Evolutionary conservation across 1,140 invertebrate genomes (phyloP).

Genomic region (Drosophila dunni): DNA sequence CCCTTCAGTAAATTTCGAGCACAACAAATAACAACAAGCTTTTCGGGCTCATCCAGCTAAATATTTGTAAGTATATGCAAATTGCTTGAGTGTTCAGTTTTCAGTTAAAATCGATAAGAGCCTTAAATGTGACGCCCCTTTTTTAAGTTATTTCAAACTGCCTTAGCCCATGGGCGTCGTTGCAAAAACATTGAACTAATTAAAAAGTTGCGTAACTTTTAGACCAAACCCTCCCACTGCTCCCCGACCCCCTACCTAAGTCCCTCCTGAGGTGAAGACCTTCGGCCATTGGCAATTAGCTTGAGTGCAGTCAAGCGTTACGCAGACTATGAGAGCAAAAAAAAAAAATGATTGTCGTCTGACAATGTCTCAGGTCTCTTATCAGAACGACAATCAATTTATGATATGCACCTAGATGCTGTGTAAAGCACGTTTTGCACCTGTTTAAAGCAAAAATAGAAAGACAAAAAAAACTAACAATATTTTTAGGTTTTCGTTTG

Average conservation of each 20-base stretch:
- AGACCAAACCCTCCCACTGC: neutral
- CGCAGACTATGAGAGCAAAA: neutral
- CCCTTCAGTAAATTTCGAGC: no score
- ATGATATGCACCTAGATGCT: constrained; percentile 19
- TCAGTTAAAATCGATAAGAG: constrained; percentile 38
- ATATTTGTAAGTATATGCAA: constrained; percentile 39
- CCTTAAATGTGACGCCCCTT: constrained; percentile 17
- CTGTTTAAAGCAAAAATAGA: neutral
- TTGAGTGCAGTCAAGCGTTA: constrained; percentile 47
- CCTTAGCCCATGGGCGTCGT: constrained; percentile 3
- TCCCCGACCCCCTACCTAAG: neutral
- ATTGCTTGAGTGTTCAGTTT: constrained; percentile 46
- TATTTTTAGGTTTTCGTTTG: neutral
- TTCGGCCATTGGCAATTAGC: constrained; percentile 55
- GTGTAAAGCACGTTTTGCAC: constrained; percentile 13
- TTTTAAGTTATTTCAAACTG: constrained; percentile 19
- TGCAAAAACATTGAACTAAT: constrained; percentile 65
- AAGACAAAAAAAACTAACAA: neutral
- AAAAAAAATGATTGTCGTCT: constrained; percentile 13
- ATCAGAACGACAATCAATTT: constrained; percentile 29
- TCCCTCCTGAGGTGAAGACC: neutral
- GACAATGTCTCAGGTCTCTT: constrained; percentile 10
- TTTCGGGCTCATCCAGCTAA: neutral
- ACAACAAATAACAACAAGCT: no score
- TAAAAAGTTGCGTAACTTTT: constrained; percentile 64